phyloP scores from a whole-genome alignment of 2,797 vertebrate genomes.

The Zenarchopterus dispar region DNA sequence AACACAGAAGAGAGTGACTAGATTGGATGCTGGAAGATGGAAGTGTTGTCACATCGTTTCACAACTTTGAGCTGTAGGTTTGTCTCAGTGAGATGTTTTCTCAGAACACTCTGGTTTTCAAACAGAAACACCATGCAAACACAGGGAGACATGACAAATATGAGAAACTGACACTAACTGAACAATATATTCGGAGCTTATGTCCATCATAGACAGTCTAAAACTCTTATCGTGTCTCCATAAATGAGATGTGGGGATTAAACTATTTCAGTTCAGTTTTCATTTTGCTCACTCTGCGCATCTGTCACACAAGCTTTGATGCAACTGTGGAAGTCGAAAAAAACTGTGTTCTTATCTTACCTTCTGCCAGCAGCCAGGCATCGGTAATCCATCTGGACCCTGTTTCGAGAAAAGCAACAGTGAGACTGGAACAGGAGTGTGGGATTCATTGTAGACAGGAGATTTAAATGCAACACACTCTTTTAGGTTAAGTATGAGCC shows the following conservation, averaged over 20 bases:
- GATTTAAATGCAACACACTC: no score
- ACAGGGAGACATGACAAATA: constrained; percentile 13
- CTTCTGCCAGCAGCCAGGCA: constrained; percentile 99
- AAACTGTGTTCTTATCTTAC: constrained; percentile 75
- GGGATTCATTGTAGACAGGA: neutral
- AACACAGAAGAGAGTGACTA: constrained; percentile 74
- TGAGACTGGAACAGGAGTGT: constrained; percentile 29
- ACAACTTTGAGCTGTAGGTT: constrained; percentile 30
- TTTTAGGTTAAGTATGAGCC: no score
- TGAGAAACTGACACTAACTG: neutral
- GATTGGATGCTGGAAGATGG: constrained; percentile 26
- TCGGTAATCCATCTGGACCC: constrained; percentile 98
- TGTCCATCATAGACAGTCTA: neutral
- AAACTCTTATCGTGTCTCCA: no score
- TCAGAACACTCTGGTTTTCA: constrained; percentile 22
- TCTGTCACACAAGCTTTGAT: neutral
- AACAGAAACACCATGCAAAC: constrained; percentile 59
- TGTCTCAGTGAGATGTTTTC: constrained; percentile 13
- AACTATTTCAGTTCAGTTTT: neutral
- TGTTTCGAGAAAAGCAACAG: constrained; percentile 71
- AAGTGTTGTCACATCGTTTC: constrained; percentile 28
- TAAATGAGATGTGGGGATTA: no score
- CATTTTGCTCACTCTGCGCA: constrained; percentile 10
- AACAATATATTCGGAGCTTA: constrained; percentile 20
- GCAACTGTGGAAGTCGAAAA: neutral